Evolutionary conservation across 2,888 invertebrate genomes (phyloP).

Genomic region (Noctua janthe): DNA sequence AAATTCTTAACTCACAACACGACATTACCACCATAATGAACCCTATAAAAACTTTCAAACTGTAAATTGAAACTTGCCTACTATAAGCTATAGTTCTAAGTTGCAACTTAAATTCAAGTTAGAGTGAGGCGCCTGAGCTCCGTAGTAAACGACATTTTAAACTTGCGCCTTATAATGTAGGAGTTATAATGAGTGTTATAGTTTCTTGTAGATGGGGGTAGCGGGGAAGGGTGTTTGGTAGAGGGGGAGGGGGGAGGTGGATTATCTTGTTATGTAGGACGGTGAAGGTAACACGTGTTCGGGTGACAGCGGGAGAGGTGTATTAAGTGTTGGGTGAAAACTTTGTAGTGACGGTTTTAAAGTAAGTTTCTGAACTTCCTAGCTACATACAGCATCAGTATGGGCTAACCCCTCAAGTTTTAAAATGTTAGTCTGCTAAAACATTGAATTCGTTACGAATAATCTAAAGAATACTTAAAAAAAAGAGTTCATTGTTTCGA

Average conservation of each 20-base stretch:
- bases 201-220: conserved; percentile 43
- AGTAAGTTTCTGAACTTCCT: background rate
- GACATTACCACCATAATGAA: conserved; percentile 24
- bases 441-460: too few relatives aligned
- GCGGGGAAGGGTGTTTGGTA: conserved; percentile 18
- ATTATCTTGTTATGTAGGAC: conserved; percentile 40
- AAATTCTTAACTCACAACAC: background rate
- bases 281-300: conserved; percentile 40
- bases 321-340: conserved; percentile 18
- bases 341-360: conserved; percentile 8
- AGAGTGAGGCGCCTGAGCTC: conserved; percentile 38
- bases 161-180: conserved; percentile 55
- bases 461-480: too few relatives aligned
- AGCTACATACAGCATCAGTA: background rate
- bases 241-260: conserved; percentile 3
- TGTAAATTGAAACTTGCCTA: conserved; percentile 61
- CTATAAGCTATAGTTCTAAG: conserved; percentile 52
- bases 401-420: too few relatives aligned
- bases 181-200: conserved; percentile 64
- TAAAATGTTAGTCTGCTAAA: too few relatives aligned
- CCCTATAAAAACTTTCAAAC: conserved; percentile 42
- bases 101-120: conserved; percentile 57
- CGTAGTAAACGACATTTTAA: conserved; percentile 64
- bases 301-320: conserved; percentile 3
- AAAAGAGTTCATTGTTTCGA: too few relatives aligned